Base-by-base conservation (phyloP, 1,140 invertebrate species). In the Formica selysi region DNA sequence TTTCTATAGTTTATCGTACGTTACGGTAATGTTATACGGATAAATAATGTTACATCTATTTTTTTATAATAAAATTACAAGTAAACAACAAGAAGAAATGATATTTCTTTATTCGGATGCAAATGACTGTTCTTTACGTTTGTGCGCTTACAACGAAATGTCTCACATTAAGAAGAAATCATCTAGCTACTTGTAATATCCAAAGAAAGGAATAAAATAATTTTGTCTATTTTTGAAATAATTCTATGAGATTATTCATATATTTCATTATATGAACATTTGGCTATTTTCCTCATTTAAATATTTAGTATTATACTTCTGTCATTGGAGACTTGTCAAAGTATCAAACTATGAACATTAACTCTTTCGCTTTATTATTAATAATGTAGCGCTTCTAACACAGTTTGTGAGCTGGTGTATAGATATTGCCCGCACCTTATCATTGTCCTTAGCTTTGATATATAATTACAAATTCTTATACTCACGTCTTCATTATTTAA, bases 401-500 rank as follows among this genome's bases (percentile, higher is more conserved):
- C n/a, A 80, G n/a, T 54, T 67, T 2, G 16, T 2, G 16, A 78
- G n/a, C 26, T 38, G n/a, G 0, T 16, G 29, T 38, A 32, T 38
- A 68, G 76, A 38, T 32, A 80, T 41, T 38, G 62, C 16, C n/a
- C n/a, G 64, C 32, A 54, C 13, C n/a, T 80, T 26, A 22, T 44
- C 57, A 44, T 2, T 29, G 38, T 22, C 22, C 22, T 22, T n/a
- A 71, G 22, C 79, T 61, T 32, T 16, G 51, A 22, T 19, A 22
- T 59, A 41, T 73, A 73, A 81, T 81, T 80, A 51, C 26, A 32
- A 7, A 11, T 68, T 51, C 54, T 38, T 59, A 81, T 73, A 61
- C 36, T 71, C 67, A 32, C 32, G 2, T 4, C 38, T 73, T 61
- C 67, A 61, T 81, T 81, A 81, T 81, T 81, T 73, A 81, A 71